These are phyloP conservation scores for Rotaria magnacalcarata DNA, from an alignment of 2,888 invertebrate genomes.

Conservation along the genomic window DNA sequence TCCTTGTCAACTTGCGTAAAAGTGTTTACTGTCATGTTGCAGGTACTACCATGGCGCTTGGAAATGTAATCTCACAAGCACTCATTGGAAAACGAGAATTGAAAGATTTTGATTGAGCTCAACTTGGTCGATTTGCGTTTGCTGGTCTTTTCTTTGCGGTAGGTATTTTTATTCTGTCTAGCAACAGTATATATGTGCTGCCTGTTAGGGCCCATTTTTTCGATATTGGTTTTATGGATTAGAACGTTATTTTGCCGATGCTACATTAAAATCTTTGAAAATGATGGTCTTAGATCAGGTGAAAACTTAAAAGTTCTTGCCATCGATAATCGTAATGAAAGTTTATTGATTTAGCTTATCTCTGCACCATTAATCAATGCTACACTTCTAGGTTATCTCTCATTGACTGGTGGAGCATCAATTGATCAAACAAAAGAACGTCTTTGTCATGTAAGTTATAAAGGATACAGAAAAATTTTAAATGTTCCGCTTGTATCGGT, in stretches of 20 bases:
- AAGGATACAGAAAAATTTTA: too few relatives aligned
- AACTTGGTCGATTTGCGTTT: constrained; percentile 28
- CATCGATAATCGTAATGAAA: too few relatives aligned
- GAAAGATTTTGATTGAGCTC: constrained; percentile 33
- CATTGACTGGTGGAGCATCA: too few relatives aligned
- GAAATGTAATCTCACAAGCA: constrained; percentile 42
- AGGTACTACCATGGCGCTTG: constrained; percentile 41
- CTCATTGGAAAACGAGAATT: constrained; percentile 27
- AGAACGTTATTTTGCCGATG: constrained; percentile 39
- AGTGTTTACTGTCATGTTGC: not conserved
- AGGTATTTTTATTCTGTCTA: not conserved
- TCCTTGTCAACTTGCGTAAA: not conserved
- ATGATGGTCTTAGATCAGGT: constrained; percentile 45
- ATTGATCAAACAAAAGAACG: too few relatives aligned
- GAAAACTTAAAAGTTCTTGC: not conserved
- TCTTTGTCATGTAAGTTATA: too few relatives aligned
- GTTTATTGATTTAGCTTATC: too few relatives aligned
- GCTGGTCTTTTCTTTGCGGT: constrained; percentile 42
- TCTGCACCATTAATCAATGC: too few relatives aligned
- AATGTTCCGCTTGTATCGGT: not conserved
- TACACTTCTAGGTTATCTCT: too few relatives aligned
- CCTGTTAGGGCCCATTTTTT: constrained; percentile 42
- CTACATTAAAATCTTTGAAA: constrained; percentile 41
- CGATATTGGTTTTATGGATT: constrained; percentile 44
- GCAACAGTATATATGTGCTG: not conserved